These are phyloP conservation scores for Formica selysi DNA, from an alignment of 1,140 invertebrate species.

Conservation along the genomic window DNA sequence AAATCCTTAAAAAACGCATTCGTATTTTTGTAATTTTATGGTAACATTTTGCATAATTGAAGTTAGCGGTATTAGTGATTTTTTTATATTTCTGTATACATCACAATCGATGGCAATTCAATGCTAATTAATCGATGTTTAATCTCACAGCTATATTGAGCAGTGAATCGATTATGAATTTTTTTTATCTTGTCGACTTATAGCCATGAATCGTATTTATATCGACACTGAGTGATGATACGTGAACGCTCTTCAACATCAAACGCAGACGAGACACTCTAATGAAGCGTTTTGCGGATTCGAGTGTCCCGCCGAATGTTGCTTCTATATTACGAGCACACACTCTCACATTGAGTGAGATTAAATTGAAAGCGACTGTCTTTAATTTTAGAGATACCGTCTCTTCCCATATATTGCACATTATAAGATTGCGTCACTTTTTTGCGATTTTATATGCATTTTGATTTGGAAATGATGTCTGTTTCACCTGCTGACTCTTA, in stretches of 20 bases:
- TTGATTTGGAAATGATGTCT: not conserved
- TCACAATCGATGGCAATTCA: not conserved
- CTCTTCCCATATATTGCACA: not conserved
- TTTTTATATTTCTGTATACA: not conserved
- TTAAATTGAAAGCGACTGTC: not conserved
- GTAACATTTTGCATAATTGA: not conserved
- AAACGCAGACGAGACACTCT: conserved; percentile 66
- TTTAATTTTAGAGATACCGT: not conserved
- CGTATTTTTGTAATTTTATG: not conserved
- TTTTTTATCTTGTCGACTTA: conserved; percentile 41
- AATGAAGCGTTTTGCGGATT: conserved; percentile 66
- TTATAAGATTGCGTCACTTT: not conserved
- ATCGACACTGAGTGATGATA: conserved; percentile 63
- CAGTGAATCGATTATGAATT: conserved; percentile 1
- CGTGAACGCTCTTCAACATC: conserved; percentile 68
- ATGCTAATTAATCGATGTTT: conserved; percentile 14
- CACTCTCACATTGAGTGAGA: not conserved
- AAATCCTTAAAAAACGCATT: not conserved
- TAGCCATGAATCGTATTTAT: conserved; percentile 21
- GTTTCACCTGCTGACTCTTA: not conserved
- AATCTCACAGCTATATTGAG: conserved; percentile 44
- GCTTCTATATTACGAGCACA: conserved; percentile 58
- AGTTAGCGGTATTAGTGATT: conserved; percentile 1
- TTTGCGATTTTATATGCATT: not conserved
- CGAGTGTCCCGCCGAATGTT: conserved; percentile 53